These are phyloP conservation scores for Notoglanidium macrostoma DNA, from an alignment of 2,797 vertebrate genomes.

Conservation along the genomic window DNA sequence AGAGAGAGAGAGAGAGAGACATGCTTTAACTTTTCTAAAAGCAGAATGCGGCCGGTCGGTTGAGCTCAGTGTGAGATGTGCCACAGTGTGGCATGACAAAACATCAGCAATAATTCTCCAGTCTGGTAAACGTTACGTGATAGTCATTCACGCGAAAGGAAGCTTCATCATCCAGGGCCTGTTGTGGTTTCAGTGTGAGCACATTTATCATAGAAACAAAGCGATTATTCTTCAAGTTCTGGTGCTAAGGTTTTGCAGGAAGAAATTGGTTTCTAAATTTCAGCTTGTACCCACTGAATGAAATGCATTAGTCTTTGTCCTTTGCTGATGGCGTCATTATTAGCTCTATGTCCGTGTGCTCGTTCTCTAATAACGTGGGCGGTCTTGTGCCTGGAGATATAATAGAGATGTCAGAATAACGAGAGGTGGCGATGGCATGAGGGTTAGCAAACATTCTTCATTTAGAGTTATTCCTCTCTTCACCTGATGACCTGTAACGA, in stretches of 20 bases:
- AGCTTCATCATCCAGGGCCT: constrained; percentile 18
- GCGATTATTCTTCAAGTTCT: constrained; percentile 37
- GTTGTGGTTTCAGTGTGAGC: not conserved
- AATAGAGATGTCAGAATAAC: constrained; percentile 36
- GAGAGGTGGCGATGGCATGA: constrained; percentile 12
- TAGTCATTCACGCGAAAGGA: constrained; percentile 6
- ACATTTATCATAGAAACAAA: constrained; percentile 41
- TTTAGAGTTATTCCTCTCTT: not conserved
- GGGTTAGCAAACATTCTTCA: not conserved
- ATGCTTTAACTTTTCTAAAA: not conserved
- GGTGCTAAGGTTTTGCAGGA: constrained; percentile 22
- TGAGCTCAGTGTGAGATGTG: not conserved
- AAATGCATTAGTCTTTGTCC: constrained; percentile 2
- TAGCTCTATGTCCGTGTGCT: constrained; percentile 29
- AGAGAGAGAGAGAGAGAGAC: not conserved
- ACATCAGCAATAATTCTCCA: not conserved
- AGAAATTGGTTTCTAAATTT: constrained; percentile 54
- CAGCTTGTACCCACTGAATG: constrained; percentile 23
- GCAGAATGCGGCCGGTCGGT: not conserved
- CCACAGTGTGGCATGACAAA: not conserved
- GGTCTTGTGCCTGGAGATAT: constrained; percentile 34
- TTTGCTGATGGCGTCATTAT: not conserved
- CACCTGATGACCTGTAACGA: not conserved
- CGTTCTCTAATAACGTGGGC: not conserved
- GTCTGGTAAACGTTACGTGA: not conserved